These are phyloP conservation scores for Brachionus plicatilis DNA, from an alignment of 1,140 invertebrate species.

Conservation along the genomic window DNA sequence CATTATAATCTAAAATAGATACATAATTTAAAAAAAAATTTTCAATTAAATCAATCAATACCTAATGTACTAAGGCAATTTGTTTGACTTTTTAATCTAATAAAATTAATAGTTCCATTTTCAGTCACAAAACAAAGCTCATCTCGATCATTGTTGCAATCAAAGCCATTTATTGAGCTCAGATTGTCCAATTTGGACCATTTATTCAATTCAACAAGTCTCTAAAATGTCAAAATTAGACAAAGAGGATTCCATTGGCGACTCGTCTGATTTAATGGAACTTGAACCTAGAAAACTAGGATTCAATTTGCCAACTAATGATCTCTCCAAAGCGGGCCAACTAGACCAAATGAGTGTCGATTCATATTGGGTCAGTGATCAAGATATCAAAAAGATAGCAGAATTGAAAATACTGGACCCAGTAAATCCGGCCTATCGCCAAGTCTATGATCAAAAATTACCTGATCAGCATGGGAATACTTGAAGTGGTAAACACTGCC, in stretches of 20 bases:
- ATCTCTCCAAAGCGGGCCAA: neutral
- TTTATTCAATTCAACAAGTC: neutral
- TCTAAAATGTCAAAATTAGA: conserved; percentile 12
- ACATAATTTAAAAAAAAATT: neutral
- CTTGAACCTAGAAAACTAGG: neutral
- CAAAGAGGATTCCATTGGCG: neutral
- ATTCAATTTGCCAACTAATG: neutral
- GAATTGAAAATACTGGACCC: neutral
- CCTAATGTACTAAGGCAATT: neutral
- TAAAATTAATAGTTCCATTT: conserved; percentile 18
- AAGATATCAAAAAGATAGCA: neutral
- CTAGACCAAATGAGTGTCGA: conserved; percentile 9
- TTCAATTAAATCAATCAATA: neutral
- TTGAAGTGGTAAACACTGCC: conserved; percentile 20
- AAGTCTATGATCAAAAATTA: neutral
- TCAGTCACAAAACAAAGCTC: conserved; percentile 12
- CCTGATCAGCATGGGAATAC: neutral
- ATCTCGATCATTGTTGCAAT: conserved; percentile 6
- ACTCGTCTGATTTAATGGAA: neutral
- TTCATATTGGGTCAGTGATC: conserved; percentile 23
- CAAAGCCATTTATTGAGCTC: neutral
- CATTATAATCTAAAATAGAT: conserved; percentile 5
- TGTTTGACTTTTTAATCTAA: neutral
- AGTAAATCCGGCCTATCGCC: neutral
- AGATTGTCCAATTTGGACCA: neutral